Conservation (phyloP, 1,140 invertebrate species). For the Apocrypta bakeri region DNA sequence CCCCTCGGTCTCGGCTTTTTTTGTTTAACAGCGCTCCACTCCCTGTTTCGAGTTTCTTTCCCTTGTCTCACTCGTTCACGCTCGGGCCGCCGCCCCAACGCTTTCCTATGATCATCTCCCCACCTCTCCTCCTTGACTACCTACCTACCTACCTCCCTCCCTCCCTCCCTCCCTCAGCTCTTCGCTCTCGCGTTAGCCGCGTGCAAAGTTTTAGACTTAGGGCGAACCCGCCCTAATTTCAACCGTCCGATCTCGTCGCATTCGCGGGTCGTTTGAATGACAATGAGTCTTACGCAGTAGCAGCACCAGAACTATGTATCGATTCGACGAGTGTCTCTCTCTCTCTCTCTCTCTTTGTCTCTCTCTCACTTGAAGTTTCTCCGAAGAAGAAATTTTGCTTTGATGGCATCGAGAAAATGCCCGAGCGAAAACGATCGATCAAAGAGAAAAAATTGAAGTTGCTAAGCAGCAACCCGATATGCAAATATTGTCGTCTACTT, state of each 20-base stretch:
- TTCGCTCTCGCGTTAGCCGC: slow-evolving; percentile 43
- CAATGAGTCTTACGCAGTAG: slow-evolving; percentile 57
- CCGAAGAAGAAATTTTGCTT: not conserved
- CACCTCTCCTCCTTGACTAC: too few relatives aligned
- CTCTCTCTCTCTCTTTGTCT: too few relatives aligned
- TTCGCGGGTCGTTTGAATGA: slow-evolving; percentile 67
- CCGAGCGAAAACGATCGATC: slow-evolving; percentile 6
- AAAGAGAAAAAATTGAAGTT: slow-evolving; percentile 11
- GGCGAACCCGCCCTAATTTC: slow-evolving; percentile 61
- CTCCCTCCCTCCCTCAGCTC: too few relatives aligned
- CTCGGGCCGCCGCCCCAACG: not conserved
- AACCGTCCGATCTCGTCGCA: slow-evolving; percentile 60
- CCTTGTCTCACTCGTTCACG: not conserved
- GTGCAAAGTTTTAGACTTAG: slow-evolving; percentile 31
- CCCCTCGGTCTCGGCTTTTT: slow-evolving; percentile 61
- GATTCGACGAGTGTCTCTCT: too few relatives aligned
- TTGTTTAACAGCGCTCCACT: slow-evolving; percentile 58
- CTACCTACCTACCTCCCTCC: too few relatives aligned
- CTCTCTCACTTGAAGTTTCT: too few relatives aligned
- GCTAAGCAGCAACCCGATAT: slow-evolving; percentile 34
- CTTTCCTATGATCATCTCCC: slow-evolving; percentile 35
- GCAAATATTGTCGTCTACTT: slow-evolving; percentile 31
- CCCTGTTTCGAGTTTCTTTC: slow-evolving; percentile 32
- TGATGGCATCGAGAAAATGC: slow-evolving; percentile 44
- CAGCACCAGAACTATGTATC: not conserved